A percentile compares a stretch with the other conserved stretches of the same genome.
phyloP scores from a whole-genome alignment of 2,113 vertebrate genomes.

The Xenus cinereus region DNA sequence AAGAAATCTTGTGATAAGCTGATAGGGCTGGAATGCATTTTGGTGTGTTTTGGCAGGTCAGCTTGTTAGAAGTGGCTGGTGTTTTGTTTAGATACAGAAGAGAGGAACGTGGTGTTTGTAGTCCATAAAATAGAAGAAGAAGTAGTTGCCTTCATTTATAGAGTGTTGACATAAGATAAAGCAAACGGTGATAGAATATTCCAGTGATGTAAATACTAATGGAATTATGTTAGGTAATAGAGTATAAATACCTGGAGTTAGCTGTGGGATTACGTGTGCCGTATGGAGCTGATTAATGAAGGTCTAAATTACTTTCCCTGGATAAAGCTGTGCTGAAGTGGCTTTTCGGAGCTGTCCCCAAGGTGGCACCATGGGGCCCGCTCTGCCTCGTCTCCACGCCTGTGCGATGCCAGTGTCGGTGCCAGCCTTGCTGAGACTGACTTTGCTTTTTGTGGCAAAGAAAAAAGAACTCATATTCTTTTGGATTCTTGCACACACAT shows the following conservation, averaged over 20 bases:
- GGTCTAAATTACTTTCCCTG: neutral
- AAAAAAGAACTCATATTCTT: neutral
- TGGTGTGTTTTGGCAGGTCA: neutral
- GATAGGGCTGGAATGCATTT: neutral
- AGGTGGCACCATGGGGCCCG: neutral
- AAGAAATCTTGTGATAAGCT: neutral
- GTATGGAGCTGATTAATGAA: neutral
- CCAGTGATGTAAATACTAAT: neutral
- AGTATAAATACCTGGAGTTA: neutral
- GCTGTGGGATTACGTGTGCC: neutral
- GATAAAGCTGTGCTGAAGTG: neutral
- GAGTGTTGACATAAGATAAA: neutral
- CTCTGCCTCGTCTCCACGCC: neutral
- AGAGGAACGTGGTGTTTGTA: neutral
- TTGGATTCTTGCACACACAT: rapidly evolving
- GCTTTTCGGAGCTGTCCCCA: neutral
- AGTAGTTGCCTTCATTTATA: neutral
- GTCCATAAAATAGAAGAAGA: neutral
- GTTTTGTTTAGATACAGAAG: neutral
- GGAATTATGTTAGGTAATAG: neutral
- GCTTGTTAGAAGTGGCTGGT: neutral
- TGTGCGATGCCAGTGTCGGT: rapidly evolving
- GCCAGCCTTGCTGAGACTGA: neutral
- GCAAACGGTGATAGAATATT: neutral
- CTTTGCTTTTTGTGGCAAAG: neutral